Evolutionary conservation across 2,113 vertebrate genomes (phyloP).

Genomic region (Salvelinus namaycush): DNA sequence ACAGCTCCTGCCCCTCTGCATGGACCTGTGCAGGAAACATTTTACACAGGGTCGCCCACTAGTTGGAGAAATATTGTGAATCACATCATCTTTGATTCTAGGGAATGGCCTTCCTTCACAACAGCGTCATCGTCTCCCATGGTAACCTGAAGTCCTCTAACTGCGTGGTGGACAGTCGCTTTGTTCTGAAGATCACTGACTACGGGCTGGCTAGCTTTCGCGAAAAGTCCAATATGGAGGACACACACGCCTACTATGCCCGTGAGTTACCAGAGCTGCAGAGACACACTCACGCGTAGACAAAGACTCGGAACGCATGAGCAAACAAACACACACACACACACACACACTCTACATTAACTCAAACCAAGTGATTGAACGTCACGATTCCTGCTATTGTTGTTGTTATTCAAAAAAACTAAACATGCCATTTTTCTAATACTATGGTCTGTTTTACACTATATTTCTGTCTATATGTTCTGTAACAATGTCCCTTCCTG

Average conservation of each 20-base stretch:
- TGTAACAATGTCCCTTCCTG: too few species aligned
- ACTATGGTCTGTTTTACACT: too few species aligned
- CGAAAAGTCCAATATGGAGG: slow-evolving; percentile 57
- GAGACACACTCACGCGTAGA: neutral
- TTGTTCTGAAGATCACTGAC: slow-evolving; percentile 94
- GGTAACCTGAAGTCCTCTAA: slow-evolving; percentile 94
- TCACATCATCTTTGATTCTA: slow-evolving; percentile 39
- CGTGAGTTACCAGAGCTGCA: slow-evolving; percentile 68
- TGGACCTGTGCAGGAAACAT: too few species aligned
- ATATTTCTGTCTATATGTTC: too few species aligned
- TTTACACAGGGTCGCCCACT: neutral
- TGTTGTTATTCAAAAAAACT: too few species aligned
- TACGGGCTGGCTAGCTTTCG: slow-evolving; percentile 86
- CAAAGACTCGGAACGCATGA: neutral
- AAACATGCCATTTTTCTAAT: too few species aligned
- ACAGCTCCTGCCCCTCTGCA: too few species aligned
- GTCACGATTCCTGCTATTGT: too few species aligned
- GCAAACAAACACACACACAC: neutral
- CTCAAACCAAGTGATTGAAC: too few species aligned
- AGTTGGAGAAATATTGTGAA: neutral
- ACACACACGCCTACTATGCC: slow-evolving; percentile 80
- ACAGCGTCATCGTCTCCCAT: slow-evolving; percentile 83
- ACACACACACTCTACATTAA: neutral
- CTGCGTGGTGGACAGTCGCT: slow-evolving; percentile 92
- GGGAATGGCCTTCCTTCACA: slow-evolving; percentile 93